phyloP scores from a whole-genome alignment of 2,113 vertebrate genomes.

The Trochalopteron elliotii region DNA sequence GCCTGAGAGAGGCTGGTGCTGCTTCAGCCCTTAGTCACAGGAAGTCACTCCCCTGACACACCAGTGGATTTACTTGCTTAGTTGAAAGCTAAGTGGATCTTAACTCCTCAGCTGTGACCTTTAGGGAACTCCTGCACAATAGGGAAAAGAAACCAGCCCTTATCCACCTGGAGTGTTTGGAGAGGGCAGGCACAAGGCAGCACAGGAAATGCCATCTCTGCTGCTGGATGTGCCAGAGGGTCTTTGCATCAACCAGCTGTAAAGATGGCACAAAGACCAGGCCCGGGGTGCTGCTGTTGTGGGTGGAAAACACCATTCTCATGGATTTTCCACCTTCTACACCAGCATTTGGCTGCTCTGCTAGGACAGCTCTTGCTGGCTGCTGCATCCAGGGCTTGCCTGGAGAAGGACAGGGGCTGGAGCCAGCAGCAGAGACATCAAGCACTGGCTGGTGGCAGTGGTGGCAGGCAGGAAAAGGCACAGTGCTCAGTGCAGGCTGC shows the following conservation, averaged over 20 bases:
- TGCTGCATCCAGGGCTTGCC: background rate
- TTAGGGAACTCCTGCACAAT: conserved; percentile 17
- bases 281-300: background rate
- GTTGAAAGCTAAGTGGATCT: conserved; percentile 15
- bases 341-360: background rate
- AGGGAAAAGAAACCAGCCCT: conserved; percentile 8
- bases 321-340: background rate
- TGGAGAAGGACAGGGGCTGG: background rate
- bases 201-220: conserved; percentile 33
- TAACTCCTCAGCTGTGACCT: conserved; percentile 8
- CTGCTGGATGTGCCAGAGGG: conserved; percentile 22
- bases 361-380: background rate
- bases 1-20: background rate
- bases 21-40: conserved; percentile 41
- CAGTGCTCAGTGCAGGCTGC: background rate
- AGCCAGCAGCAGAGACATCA: background rate
- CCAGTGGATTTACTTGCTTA: background rate
- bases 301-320: background rate
- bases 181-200: conserved; percentile 29
- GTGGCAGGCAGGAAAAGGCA: background rate
- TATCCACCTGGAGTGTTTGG: background rate
- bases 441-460: background rate
- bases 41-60: conserved; percentile 23
- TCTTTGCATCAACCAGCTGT: conserved; percentile 14
- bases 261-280: background rate